These are phyloP conservation scores for Plagiodera versicolora DNA, from an alignment of 2,888 invertebrate genomes.

Conservation along the genomic window DNA sequence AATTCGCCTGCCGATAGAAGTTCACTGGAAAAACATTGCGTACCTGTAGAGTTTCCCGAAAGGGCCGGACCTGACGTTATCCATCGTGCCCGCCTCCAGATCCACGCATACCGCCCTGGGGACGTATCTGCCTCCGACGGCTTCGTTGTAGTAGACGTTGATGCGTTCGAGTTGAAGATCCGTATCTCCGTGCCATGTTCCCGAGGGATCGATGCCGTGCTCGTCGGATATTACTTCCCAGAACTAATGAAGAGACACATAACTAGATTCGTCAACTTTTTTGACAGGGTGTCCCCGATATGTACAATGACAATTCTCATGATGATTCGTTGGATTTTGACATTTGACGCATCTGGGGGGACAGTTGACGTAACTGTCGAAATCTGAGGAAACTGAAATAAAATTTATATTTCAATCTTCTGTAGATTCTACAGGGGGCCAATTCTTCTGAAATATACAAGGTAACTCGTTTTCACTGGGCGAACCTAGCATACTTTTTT, in stretches of 20 bases:
- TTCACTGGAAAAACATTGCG: too few relatives aligned
- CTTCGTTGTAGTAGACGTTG: slow-evolving; percentile 76
- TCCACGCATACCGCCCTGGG: slow-evolving; percentile 85
- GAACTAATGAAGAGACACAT: slow-evolving; percentile 55
- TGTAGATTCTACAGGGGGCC: too few relatives aligned
- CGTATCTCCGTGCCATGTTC: slow-evolving; percentile 66
- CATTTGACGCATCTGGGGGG: too few relatives aligned
- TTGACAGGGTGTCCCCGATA: background rate
- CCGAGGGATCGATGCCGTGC: slow-evolving; percentile 73
- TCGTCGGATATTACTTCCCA: slow-evolving; percentile 80
- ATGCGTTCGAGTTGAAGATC: slow-evolving; percentile 74
- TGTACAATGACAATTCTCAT: too few relatives aligned
- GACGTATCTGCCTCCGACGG: slow-evolving; percentile 70
- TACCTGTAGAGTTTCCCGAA: slow-evolving; percentile 64
- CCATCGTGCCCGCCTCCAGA: slow-evolving; percentile 89
- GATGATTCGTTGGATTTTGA: too few relatives aligned
- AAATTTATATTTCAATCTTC: too few relatives aligned
- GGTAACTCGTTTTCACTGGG: too few relatives aligned
- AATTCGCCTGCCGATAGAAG: too few relatives aligned
- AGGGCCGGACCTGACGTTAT: slow-evolving; percentile 62
- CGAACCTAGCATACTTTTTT: too few relatives aligned
- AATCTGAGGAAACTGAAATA: too few relatives aligned
- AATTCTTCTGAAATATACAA: too few relatives aligned
- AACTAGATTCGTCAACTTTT: background rate
- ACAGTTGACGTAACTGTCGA: too few relatives aligned